Conservation (phyloP, 92 coral and sea anemone genomes). For the Epizoanthus stellaris region DNA sequence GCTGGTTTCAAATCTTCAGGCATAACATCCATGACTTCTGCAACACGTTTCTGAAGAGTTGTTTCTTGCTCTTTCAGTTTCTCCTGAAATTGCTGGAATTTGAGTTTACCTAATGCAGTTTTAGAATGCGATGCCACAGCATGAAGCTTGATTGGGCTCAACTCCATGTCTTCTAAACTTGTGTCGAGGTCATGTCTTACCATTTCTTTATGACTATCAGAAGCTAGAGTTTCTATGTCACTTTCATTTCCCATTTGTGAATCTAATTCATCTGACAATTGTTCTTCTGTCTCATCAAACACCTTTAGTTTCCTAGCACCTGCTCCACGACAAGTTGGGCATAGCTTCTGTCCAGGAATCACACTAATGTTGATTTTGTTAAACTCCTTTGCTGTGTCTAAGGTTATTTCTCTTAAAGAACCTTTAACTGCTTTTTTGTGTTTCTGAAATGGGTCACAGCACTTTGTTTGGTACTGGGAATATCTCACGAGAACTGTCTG, state of each 20-base stretch:
- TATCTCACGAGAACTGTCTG: slow-evolving; percentile 51
- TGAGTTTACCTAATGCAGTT: slow-evolving; percentile 27
- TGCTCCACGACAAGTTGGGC: slow-evolving; percentile 57
- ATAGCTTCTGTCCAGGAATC: slow-evolving; percentile 56
- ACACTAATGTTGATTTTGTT: slow-evolving; percentile 45
- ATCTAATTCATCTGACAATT: slow-evolving; percentile 20
- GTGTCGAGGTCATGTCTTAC: slow-evolving; percentile 51
- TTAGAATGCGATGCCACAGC: slow-evolving; percentile 53
- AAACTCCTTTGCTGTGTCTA: slow-evolving; percentile 50
- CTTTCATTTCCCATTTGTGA: slow-evolving; percentile 45
- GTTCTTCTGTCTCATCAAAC: slow-evolving; percentile 17
- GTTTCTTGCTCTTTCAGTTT: slow-evolving; percentile 49
- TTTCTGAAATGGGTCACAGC: slow-evolving; percentile 56
- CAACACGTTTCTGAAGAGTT: slow-evolving; percentile 51
- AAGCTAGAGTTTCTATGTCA: slow-evolving; percentile 29
- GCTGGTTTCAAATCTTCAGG: slow-evolving; percentile 56
- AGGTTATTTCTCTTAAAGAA: slow-evolving; percentile 48
- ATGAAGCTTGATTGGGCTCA: slow-evolving; percentile 52
- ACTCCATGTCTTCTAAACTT: slow-evolving; percentile 46
- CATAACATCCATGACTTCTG: slow-evolving; percentile 48
- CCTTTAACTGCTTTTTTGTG: slow-evolving; percentile 46
- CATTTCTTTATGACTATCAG: slow-evolving; percentile 45
- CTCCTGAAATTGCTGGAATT: slow-evolving; percentile 44
- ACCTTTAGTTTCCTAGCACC: background rate
- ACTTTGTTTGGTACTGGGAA: slow-evolving; percentile 52